Base-by-base conservation (phyloP, 1,140 invertebrate species). In the Neodiprion lecontei region DNA sequence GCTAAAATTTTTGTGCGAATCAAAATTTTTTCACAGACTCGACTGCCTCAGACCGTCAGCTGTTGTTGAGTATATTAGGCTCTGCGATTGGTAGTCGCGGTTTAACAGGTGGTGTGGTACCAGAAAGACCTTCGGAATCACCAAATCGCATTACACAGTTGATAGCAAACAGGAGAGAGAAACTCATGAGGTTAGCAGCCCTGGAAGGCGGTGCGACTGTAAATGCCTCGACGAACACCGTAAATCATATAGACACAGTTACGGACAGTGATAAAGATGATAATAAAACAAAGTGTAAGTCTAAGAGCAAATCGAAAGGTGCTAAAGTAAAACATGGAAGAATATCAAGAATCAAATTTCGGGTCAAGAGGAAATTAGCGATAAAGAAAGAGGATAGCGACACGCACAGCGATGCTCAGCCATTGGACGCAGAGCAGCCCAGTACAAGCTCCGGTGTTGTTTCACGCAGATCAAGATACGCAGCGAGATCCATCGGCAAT, bases 371-470 rank as follows among this genome's bases (percentile, higher is more conserved):
- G 73, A 85, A 86, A 78, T 80, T 75, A 61, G 77, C 77, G n/a
- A 75, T 80, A 67, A 70, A 79, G 66, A 84, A 81, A 65, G 76
- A 77, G 67, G 79, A 80, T 10, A 85, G 77, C 72, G 79, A 87
- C 49, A 78, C 80, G 5, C 79, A 84, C 21, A 78, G 75, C 72
- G 80, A 84, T 11, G 80, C 79, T 14, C 76, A 71, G 61, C 70
- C 74, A 8, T 68, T 76, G 50, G 86, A 88, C 48, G 77, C 81
- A 11, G 82, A 83, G n/a, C 86, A 87, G 48, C 88, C 88, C 7
- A 89, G 88, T 70, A 89, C 87, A 28, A 89, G 88, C 72, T 83
- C 83, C 8, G 87, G 86, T 1, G 61, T 88, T 7, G 80, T 82
- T 9, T 87, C 86, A 50, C 78, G 82, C 48, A 80, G 81, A 76